These are phyloP conservation scores for Folsomia manolachei DNA, from an alignment of 2,888 invertebrate species.

Conservation along the genomic window DNA sequence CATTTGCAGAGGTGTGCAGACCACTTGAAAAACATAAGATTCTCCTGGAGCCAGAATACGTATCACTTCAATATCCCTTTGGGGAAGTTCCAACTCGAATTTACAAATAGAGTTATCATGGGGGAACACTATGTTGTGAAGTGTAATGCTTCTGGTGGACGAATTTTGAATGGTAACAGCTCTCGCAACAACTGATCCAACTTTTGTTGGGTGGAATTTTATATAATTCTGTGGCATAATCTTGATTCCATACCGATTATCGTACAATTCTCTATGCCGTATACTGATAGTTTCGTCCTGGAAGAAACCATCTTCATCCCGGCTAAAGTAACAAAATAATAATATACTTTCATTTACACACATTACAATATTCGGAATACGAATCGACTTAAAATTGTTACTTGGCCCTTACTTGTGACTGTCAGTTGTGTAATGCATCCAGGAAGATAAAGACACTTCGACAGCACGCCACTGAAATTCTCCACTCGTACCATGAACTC, in stretches of 20 bases:
- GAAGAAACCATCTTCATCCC: conserved; percentile 4
- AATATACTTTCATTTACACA: too few relatives aligned
- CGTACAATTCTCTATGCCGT: conserved; percentile 20
- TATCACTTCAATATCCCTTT: conserved; percentile 52
- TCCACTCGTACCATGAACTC: conserved; percentile 61
- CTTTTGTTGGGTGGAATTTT: conserved; percentile 21
- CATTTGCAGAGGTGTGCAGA: conserved; percentile 61
- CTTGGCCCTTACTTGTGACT: conserved; percentile 3
- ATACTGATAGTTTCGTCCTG: conserved; percentile 9
- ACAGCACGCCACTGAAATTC: conserved; percentile 62
- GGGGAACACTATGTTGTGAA: conserved; percentile 20
- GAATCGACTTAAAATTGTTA: not conserved
- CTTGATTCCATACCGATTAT: conserved; percentile 35
- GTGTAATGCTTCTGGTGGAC: not conserved
- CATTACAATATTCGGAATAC: not conserved
- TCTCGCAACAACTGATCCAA: conserved; percentile 20
- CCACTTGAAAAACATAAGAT: conserved; percentile 57
- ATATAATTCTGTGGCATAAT: conserved; percentile 26
- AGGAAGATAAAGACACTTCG: conserved; percentile 53
- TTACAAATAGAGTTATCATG: conserved; percentile 36
- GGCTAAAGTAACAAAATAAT: not conserved
- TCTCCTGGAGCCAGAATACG: conserved; percentile 56
- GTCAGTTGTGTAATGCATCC: conserved; percentile 29
- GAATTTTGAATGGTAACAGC: conserved; percentile 31
- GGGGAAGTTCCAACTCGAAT: conserved; percentile 24